Base-by-base conservation (phyloP, 2,797 vertebrate species). In the Semotilus atromaculatus region DNA sequence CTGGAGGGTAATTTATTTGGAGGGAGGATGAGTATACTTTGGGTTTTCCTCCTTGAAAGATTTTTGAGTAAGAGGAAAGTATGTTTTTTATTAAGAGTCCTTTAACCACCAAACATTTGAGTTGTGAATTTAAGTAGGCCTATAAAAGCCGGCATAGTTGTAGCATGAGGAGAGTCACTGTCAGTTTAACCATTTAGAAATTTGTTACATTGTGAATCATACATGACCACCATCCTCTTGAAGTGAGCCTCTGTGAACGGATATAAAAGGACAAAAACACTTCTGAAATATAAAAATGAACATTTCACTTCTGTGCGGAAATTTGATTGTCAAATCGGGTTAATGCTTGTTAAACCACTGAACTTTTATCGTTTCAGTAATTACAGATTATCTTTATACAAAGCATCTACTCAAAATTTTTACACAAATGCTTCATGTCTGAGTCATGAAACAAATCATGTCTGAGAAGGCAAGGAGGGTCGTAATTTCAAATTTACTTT, bases 1-100 rank as follows among this genome's bases (percentile, higher is more conserved):
- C 45, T 29, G 58, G 48, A 75, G 53, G 55, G 26, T 45, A 83
- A 84, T 67, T 67, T 80, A 68, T 72, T 68, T 53, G 8, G 31
- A 70, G 48, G 78, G 81, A 66, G 53, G 60, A 67, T 67, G n/a
- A 64, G 18, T 80, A 31, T 34, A 38, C 60, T 77, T 67, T 26
- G 48, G 14, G 21, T 76, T 60, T 18, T 79, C 55, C 21, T 7
- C 34, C 21, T 31, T 34, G 43, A 34, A 75, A 72, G 48, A 40
- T 45, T 34, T 66, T 4, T 38, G 9, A 14, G 6, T 81, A 2
- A 62, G 5, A 60, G 14, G 21, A 71, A 83, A 68, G 31, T 77
- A 38, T 38, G 43, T 67, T 80, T 67, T 67, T 36, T 48, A 67
- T n/a, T 34, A 67, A 36, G 9, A 62, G n/a, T 16, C 23, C 23